Percentiles rank a stretch among this genome's conserved stretches.
phyloP scores from a whole-genome alignment of 2,113 vertebrate genomes.

The Gnathonemus longibarbis region DNA sequence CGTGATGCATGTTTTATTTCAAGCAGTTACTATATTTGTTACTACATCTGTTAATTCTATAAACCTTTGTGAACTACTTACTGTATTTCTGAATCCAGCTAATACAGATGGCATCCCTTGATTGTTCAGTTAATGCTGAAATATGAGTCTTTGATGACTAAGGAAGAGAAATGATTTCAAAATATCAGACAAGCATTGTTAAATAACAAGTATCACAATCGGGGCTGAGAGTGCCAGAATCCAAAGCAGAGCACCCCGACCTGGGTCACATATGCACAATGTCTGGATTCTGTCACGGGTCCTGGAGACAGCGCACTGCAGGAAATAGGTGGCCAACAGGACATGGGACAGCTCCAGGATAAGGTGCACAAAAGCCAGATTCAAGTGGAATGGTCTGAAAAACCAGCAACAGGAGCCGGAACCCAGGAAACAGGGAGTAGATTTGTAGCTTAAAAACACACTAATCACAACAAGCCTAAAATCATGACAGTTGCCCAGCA shows the following conservation, averaged over 20 bases:
- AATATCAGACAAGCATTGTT: slow-evolving; percentile 19
- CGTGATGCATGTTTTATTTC: too few species aligned
- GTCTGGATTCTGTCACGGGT: neutral
- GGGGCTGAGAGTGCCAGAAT: neutral
- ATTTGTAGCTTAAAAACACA: neutral
- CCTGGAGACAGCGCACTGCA: neutral
- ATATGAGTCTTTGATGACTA: slow-evolving; percentile 17
- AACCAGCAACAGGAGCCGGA: neutral
- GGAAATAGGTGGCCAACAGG: neutral
- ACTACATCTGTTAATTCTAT: too few species aligned
- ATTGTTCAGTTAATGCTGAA: slow-evolving; percentile 23
- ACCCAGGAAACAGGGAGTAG: neutral
- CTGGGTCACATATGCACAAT: neutral
- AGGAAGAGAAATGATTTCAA: slow-evolving; percentile 12
- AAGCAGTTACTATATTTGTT: too few species aligned
- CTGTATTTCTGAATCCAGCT: neutral
- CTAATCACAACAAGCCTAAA: neutral
- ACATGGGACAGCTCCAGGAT: neutral
- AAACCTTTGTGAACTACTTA: too few species aligned
- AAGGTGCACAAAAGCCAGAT: neutral
- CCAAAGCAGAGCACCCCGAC: neutral
- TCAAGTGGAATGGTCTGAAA: neutral
- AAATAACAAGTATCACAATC: slow-evolving; percentile 16
- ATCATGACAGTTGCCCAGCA: neutral
- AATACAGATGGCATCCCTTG: neutral